Conservation (phyloP, 2,113 vertebrate species). For the Leucoraja erinaceus region DNA sequence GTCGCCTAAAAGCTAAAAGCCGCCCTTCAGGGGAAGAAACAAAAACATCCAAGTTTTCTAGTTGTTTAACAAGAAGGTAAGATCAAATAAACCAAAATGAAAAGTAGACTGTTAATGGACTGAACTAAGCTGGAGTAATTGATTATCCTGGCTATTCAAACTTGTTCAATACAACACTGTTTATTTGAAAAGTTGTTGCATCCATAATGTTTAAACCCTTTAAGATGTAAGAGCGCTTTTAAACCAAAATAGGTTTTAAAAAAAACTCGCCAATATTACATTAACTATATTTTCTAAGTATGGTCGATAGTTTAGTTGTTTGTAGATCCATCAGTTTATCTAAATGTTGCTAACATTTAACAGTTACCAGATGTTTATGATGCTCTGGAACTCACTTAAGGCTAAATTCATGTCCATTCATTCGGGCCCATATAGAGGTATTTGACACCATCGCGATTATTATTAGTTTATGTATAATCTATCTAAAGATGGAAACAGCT, state of each 20-base stretch:
- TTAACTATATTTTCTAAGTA: neutral
- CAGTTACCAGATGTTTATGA: slow-evolving; percentile 19
- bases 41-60: slow-evolving; percentile 5
- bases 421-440: neutral
- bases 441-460: neutral
- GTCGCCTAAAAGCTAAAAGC: too few relatives aligned
- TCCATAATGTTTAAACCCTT: slow-evolving; percentile 22
- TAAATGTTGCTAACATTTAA: neutral
- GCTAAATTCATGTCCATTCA: neutral
- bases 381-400: neutral
- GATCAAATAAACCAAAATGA: slow-evolving; percentile 26
- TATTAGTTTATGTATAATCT: neutral
- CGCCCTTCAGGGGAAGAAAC: slow-evolving; percentile 32
- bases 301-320: slow-evolving; percentile 6
- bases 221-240: neutral
- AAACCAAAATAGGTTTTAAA: neutral
- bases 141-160: neutral
- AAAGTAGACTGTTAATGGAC: neutral
- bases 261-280: neutral
- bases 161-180: neutral
- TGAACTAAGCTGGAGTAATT: neutral
- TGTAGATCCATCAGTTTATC: neutral
- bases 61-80: neutral
- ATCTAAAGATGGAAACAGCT: slow-evolving; percentile 11
- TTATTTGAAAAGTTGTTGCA: slow-evolving; percentile 23